phyloP scores from a whole-genome alignment of 1,140 invertebrate genomes.

The Papilio aristodemus region DNA sequence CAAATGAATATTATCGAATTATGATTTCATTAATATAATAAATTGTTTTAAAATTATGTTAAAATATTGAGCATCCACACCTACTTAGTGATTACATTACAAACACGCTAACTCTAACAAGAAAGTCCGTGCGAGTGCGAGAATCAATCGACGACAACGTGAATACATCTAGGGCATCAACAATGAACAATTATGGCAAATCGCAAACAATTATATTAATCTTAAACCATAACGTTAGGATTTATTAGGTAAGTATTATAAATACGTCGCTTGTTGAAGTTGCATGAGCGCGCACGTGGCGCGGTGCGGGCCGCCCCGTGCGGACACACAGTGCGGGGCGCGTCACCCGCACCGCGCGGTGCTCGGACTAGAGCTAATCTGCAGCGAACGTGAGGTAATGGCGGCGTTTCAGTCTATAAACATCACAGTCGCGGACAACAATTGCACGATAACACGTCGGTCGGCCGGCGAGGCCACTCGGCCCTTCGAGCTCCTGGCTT shows the following conservation, averaged over 20 bases:
- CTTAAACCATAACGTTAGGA: conserved; percentile 63
- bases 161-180: conserved; percentile 67
- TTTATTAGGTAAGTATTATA: conserved; percentile 50
- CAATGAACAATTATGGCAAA: conserved; percentile 76
- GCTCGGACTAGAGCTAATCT: conserved; percentile 73
- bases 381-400: conserved; percentile 78
- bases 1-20: conserved; percentile 36
- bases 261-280: conserved; percentile 62
- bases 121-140: conserved; percentile 71
- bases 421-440: conserved; percentile 79
- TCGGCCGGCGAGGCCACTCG: conserved; percentile 53
- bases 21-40: conserved; percentile 33
- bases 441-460: conserved; percentile 78
- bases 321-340: conserved; percentile 38
- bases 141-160: conserved; percentile 58
- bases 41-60: conserved; percentile 40
- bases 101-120: conserved; percentile 59
- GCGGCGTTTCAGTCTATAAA: conserved; percentile 80
- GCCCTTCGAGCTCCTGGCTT: conserved; percentile 60
- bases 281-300: conserved; percentile 59
- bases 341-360: conserved; percentile 50
- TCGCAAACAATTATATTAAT: conserved; percentile 62
- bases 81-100: conserved; percentile 53
- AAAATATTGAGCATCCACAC: conserved; percentile 73
- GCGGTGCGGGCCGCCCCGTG: conserved; percentile 41